These are phyloP conservation scores for Myopa tessellatipennis DNA, from an alignment of 2,888 invertebrate species.

Conservation along the genomic window DNA sequence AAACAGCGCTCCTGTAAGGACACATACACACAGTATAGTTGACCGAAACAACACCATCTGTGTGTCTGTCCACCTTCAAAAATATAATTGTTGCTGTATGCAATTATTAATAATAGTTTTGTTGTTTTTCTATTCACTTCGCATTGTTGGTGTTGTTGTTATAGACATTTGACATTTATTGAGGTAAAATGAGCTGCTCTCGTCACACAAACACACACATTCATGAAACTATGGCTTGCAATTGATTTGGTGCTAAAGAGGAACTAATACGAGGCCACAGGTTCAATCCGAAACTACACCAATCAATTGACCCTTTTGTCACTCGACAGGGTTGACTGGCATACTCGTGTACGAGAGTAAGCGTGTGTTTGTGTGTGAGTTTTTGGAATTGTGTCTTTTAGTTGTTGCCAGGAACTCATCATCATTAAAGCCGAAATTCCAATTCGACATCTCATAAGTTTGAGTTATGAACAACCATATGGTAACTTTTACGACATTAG, in stretches of 20 bases:
- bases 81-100: conserved; percentile 34
- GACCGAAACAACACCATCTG: too few relatives aligned
- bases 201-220: not conserved
- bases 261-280: conserved; percentile 25
- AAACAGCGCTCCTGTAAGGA: too few relatives aligned
- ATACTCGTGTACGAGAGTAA: not conserved
- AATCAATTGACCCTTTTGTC: conserved; percentile 33
- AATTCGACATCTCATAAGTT: not conserved
- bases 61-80: not conserved
- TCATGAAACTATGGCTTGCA: not conserved
- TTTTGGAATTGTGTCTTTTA: too few relatives aligned
- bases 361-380: not conserved
- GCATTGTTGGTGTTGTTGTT: conserved; percentile 2
- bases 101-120: conserved; percentile 35
- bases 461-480: conserved; percentile 28
- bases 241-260: conserved; percentile 33
- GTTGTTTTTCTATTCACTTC: conserved; percentile 16
- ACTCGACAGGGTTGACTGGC: conserved; percentile 30
- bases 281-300: conserved; percentile 10
- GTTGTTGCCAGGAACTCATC: conserved; percentile 32
- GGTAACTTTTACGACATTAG: conserved; percentile 16
- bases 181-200: not conserved
- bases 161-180: conserved; percentile 27
- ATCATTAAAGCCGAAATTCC: conserved; percentile 27
- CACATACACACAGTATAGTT: too few relatives aligned